These are phyloP conservation scores for Malthinus seriepunctatus DNA, from an alignment of 2,888 invertebrate species.

Conservation along the genomic window DNA sequence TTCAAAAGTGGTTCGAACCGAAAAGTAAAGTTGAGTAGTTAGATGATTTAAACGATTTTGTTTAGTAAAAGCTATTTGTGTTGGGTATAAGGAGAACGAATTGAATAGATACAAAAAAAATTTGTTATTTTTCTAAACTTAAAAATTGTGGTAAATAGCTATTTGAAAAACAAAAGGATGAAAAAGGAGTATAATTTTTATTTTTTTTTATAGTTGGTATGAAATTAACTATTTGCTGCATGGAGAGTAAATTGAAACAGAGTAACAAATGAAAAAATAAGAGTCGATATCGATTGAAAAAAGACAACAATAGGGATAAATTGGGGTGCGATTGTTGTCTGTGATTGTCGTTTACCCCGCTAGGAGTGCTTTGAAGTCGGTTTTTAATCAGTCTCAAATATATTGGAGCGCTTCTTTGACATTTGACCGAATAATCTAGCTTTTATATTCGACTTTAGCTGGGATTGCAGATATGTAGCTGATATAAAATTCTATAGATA, in stretches of 20 bases:
- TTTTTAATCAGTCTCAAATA: conserved; percentile 55
- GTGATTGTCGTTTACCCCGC: conserved; percentile 55
- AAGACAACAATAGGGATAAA: conserved; percentile 54
- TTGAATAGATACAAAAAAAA: neutral
- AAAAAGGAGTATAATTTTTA: conserved; percentile 32
- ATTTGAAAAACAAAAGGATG: too few relatives aligned
- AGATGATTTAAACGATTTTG: conserved; percentile 38
- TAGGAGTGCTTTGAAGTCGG: conserved; percentile 52
- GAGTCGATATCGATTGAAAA: conserved; percentile 54
- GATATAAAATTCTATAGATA: conserved; percentile 29
- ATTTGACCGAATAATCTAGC: conserved; percentile 56
- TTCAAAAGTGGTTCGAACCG: conserved; percentile 33
- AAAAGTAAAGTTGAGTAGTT: conserved; percentile 32
- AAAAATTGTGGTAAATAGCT: too few relatives aligned
- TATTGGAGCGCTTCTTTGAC: conserved; percentile 54
- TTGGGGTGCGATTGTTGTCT: conserved; percentile 55
- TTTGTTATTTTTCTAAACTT: too few relatives aligned
- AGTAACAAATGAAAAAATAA: conserved; percentile 51
- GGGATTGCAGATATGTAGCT: conserved; percentile 30
- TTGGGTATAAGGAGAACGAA: neutral
- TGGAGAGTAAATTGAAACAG: conserved; percentile 49
- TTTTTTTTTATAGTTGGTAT: conserved; percentile 34
- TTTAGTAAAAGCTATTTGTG: conserved; percentile 27
- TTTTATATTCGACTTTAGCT: conserved; percentile 39
- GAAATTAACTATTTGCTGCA: conserved; percentile 34